These are phyloP conservation scores for Sipunculus nudus DNA, from an alignment of 2,888 invertebrate species.

Conservation along the genomic window DNA sequence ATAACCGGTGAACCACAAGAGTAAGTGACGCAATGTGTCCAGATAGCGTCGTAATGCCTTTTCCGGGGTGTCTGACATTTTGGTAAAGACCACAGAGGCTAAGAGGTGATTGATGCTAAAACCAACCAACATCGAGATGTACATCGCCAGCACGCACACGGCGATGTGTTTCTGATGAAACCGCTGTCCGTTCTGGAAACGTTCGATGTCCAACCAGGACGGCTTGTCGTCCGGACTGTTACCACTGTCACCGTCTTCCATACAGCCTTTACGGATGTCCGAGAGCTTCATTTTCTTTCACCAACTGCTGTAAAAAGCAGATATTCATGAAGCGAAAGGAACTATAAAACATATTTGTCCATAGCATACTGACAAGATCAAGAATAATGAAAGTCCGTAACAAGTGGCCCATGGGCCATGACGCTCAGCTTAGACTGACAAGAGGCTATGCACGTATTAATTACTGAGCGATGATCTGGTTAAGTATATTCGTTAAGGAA, in stretches of 20 bases:
- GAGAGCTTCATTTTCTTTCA: neutral
- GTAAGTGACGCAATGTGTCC: conserved; percentile 80
- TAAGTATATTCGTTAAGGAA: too few species aligned
- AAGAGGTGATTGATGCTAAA: conserved; percentile 80
- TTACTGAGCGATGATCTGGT: too few species aligned
- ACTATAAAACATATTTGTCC: too few species aligned
- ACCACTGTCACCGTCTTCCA: conserved; percentile 15
- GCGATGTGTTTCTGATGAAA: conserved; percentile 79
- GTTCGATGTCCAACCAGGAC: conserved; percentile 67
- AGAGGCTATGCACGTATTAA: too few species aligned
- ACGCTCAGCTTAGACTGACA: too few species aligned
- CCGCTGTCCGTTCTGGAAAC: conserved; percentile 73
- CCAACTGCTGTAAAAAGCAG: too few species aligned
- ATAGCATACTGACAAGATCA: too few species aligned
- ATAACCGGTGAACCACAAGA: conserved; percentile 81
- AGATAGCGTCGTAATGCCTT: conserved; percentile 82
- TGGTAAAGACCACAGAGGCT: conserved; percentile 76
- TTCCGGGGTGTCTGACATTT: conserved; percentile 74
- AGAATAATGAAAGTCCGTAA: too few species aligned
- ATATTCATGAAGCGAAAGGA: too few species aligned
- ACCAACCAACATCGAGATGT: conserved; percentile 79
- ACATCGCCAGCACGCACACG: conserved; percentile 77
- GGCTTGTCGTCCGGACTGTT: conserved; percentile 46
- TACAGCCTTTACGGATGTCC: conserved; percentile 7
- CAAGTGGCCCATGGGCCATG: too few species aligned